Evolutionary conservation across 1,140 invertebrate species (phyloP).

Genomic region (Caenorhabditis remanei): DNA sequence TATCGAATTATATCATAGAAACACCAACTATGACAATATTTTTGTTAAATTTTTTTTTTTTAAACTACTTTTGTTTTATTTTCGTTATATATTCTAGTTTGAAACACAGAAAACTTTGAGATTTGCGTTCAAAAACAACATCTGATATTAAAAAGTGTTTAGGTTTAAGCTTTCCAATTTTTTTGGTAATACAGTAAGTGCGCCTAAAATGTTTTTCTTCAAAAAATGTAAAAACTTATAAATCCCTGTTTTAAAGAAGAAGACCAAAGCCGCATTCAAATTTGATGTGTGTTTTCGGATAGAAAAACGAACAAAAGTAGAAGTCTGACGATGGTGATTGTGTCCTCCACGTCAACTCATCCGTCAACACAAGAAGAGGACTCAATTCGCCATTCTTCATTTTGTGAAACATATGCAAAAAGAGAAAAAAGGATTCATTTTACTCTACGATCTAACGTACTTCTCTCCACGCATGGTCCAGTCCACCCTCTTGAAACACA

Average conservation of each 20-base stretch:
- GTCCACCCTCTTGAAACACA: slow-evolving; percentile 28
- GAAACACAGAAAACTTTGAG: no score
- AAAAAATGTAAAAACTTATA: no score
- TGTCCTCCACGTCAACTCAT: slow-evolving; percentile 47
- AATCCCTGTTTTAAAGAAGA: not conserved
- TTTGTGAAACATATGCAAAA: slow-evolving; percentile 57
- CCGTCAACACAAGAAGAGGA: slow-evolving; percentile 41
- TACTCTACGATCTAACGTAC: slow-evolving; percentile 40
- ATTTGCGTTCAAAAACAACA: no score
- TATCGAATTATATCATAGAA: no score
- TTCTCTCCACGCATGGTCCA: not conserved
- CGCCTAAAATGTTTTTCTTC: no score
- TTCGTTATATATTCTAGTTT: no score
- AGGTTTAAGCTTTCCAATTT: no score
- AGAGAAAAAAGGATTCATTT: not conserved
- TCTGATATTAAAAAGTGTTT: no score
- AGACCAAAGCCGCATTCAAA: not conserved
- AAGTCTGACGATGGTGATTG: slow-evolving; percentile 26
- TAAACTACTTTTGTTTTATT: no score
- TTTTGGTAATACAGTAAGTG: no score
- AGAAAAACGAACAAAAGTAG: slow-evolving; percentile 33
- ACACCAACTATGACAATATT: no score
- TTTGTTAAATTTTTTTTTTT: no score
- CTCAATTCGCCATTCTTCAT: slow-evolving; percentile 50
- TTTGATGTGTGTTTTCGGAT: not conserved